A percentile compares a stretch with the other conserved stretches of the same genome.
Evolutionary conservation across 2,113 vertebrate genomes (phyloP).

Genomic region (Eolophus roseicapilla): DNA sequence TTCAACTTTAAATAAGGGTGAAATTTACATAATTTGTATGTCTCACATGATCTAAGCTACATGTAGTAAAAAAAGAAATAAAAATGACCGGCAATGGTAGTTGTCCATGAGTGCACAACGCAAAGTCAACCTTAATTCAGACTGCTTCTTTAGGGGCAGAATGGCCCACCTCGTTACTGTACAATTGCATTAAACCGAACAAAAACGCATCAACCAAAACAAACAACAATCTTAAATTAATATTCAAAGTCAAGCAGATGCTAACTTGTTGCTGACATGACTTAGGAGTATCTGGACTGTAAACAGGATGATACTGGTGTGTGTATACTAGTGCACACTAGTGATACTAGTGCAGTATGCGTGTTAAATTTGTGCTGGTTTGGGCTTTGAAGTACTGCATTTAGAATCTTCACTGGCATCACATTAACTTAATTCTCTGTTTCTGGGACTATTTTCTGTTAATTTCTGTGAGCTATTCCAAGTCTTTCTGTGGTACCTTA

Average conservation of each 20-base stretch:
- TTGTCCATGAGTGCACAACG: not conserved
- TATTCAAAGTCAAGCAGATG: not conserved
- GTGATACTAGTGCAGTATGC: not conserved
- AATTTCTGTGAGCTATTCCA: not conserved
- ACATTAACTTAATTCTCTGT: not conserved
- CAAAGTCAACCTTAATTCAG: not conserved
- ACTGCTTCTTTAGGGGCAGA: not conserved
- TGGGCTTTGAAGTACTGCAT: not conserved
- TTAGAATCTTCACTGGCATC: not conserved
- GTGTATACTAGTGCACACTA: not conserved
- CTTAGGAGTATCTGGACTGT: not conserved
- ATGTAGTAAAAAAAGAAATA: not conserved
- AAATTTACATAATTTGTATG: not conserved
- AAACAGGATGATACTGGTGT: not conserved
- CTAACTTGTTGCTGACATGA: not conserved
- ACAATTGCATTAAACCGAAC: not conserved
- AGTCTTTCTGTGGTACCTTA: not conserved
- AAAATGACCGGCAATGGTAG: accelerated
- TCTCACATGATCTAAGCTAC: not conserved
- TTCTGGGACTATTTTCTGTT: not conserved
- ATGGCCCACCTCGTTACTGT: not conserved
- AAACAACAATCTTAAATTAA: not conserved
- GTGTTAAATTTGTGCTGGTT: not conserved
- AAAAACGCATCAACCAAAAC: accelerated
- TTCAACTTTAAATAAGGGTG: not conserved